Base-by-base conservation (phyloP, 2,113 vertebrate species). In the Columba janthina region DNA sequence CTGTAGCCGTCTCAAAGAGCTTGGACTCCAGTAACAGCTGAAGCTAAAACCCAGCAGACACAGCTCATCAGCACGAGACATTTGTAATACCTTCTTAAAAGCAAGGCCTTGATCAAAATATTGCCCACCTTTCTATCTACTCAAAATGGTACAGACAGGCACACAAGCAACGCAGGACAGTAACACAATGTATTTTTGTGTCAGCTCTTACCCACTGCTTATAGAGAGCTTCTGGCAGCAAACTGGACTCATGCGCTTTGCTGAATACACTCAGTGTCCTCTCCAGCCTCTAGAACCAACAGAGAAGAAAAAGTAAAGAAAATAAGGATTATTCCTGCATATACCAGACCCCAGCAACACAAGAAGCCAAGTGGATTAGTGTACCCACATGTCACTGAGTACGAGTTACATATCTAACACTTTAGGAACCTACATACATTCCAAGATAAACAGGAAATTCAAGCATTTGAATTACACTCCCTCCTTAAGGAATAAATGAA, bases 131-230 rank as follows among this genome's bases (percentile, higher is more conserved):
- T 90, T 42, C 44, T 58, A 25, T 19, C 57, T 40, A 44, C 28
- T 44, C 54, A 34, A 57, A 76, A 80, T 15, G 32, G 40, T 36
- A 80, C 50, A 64, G 58, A 65, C 2, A 42, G 60, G 60, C 36
- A 51, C 2, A 6, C 34, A 70, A 66, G 48, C 34, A 85, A 56
- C 5, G n/a, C 15, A 40, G 32, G 29, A 85, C 72, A 90, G 54
- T 24, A 38, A 48, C 75, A 38, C 32, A 16, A 48, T 20, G 17
- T 70, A 1, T n/a, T 69, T 65, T 56, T 34, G 6, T 36, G 28
- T 50, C 32, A 53, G 2, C 75, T 57, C 98, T 98, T 98, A 99
- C 99, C 99, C 99, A 99, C 78, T 97, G 98, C 94, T 98, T 98
- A 85, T 99, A 99, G 71, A 98, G 98, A 62, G 85, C 67, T 97